Conservation (phyloP, 2,113 vertebrate species). For the Synodontis membranacea region DNA sequence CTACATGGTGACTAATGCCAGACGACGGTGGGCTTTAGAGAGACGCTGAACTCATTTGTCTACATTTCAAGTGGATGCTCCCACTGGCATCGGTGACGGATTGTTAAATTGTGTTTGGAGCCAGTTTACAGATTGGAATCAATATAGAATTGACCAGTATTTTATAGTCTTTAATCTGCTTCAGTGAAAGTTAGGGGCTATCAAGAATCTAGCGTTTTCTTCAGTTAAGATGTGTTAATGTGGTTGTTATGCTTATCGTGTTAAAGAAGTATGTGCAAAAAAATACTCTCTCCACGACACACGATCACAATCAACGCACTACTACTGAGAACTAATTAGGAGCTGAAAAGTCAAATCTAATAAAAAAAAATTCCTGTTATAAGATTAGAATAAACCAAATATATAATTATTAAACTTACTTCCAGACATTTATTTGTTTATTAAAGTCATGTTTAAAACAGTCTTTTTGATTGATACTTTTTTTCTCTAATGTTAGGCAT, state of each 20-base stretch:
- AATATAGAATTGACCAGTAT: slow-evolving; percentile 61
- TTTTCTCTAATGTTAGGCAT: too few species aligned
- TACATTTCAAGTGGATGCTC: slow-evolving; percentile 58
- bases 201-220: slow-evolving; percentile 44
- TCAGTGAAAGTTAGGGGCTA: slow-evolving; percentile 50
- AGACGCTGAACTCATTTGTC: slow-evolving; percentile 56
- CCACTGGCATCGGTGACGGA: slow-evolving; percentile 44
- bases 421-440: background rate
- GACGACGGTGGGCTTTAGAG: slow-evolving; percentile 56
- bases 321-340: background rate
- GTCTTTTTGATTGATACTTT: too few species aligned
- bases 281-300: too few species aligned
- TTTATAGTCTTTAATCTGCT: slow-evolving; percentile 52
- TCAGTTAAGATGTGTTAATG: slow-evolving; percentile 18
- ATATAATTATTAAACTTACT: background rate
- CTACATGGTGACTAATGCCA: slow-evolving; percentile 56
- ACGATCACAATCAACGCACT: too few species aligned
- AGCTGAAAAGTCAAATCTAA: background rate
- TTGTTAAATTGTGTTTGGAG: slow-evolving; percentile 57
- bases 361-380: background rate
- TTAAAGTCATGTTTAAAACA: too few species aligned
- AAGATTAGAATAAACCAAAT: background rate
- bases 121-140: slow-evolving; percentile 55
- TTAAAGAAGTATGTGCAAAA: background rate
- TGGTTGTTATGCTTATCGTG: background rate